Evolutionary conservation across 2,113 vertebrate genomes (phyloP).

Genomic region (Chloebia gouldiae): DNA sequence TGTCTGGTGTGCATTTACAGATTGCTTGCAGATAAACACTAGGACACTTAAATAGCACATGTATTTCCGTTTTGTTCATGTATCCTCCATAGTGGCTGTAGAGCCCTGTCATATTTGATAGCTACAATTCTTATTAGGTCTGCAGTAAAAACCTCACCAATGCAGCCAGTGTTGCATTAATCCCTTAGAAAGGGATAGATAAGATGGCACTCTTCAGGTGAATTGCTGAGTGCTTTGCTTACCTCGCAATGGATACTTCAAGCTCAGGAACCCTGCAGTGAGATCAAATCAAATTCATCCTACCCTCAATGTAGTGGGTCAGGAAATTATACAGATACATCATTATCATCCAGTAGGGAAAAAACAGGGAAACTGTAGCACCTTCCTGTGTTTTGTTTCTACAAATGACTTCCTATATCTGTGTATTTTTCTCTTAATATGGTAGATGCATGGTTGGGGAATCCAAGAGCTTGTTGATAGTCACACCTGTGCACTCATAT

Average conservation of each 20-base stretch:
- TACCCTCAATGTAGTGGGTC: not conserved
- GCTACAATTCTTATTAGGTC: not conserved
- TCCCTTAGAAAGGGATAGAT: not conserved
- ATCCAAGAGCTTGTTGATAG: not conserved
- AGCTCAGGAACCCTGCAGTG: not conserved
- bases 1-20: not conserved
- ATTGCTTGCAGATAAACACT: not conserved
- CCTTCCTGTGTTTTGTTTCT: not conserved
- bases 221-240: not conserved
- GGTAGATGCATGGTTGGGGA: not conserved
- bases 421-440: not conserved
- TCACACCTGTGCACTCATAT: not conserved
- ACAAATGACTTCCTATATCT: not conserved
- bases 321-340: not conserved
- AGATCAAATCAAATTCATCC: not conserved
- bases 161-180: not conserved
- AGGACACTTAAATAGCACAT: not conserved
- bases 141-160: not conserved
- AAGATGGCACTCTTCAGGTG: fast-evolving
- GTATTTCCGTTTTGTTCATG: not conserved
- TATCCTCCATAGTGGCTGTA: not conserved
- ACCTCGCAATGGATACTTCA: not conserved
- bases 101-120: not conserved
- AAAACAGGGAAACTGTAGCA: not conserved
- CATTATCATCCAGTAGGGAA: not conserved